Evolutionary conservation across 30 jellyfish, hydroid and myxozoan genomes (phyloP).

Genomic region (Clytia hemisphaerica): DNA sequence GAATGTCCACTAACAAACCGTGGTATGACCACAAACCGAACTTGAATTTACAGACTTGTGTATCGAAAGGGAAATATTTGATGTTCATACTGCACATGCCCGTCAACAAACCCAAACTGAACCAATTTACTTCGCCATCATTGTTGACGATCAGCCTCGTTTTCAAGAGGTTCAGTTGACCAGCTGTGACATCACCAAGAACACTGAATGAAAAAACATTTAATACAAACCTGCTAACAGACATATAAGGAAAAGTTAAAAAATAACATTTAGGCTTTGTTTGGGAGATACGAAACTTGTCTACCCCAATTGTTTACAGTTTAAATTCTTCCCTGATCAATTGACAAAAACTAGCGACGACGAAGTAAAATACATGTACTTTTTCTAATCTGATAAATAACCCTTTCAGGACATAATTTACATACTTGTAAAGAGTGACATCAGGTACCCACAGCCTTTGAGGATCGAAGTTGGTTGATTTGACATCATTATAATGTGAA

Average conservation of each 20-base stretch:
- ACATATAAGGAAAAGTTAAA: too few relatives aligned
- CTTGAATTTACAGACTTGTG: slow-evolving; percentile 53
- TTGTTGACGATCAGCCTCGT: slow-evolving; percentile 49
- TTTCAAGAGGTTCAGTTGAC: slow-evolving; percentile 53
- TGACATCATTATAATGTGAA: slow-evolving; percentile 23
- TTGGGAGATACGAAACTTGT: too few relatives aligned
- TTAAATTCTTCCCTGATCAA: too few relatives aligned
- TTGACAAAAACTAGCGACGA: too few relatives aligned
- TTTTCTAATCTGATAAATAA: too few relatives aligned
- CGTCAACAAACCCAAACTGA: slow-evolving; percentile 52
- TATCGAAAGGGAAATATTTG: slow-evolving; percentile 53
- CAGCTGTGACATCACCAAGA: slow-evolving; percentile 50
- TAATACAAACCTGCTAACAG: too few relatives aligned
- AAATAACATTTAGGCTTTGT: too few relatives aligned
- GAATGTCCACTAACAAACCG: slow-evolving; percentile 42
- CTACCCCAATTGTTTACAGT: too few relatives aligned
- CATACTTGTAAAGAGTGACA: slow-evolving; percentile 54
- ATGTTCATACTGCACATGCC: slow-evolving; percentile 64
- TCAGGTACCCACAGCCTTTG: slow-evolving; percentile 60
- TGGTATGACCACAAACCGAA: slow-evolving; percentile 76
- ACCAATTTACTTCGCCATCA: slow-evolving; percentile 47
- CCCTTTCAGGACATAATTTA: too few relatives aligned
- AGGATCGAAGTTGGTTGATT: slow-evolving; percentile 43
- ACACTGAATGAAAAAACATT: slow-evolving; percentile 38
- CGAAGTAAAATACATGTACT: too few relatives aligned